These are phyloP conservation scores for Festucalex cinctus DNA, from an alignment of 2,113 vertebrate species.

Conservation along the genomic window DNA sequence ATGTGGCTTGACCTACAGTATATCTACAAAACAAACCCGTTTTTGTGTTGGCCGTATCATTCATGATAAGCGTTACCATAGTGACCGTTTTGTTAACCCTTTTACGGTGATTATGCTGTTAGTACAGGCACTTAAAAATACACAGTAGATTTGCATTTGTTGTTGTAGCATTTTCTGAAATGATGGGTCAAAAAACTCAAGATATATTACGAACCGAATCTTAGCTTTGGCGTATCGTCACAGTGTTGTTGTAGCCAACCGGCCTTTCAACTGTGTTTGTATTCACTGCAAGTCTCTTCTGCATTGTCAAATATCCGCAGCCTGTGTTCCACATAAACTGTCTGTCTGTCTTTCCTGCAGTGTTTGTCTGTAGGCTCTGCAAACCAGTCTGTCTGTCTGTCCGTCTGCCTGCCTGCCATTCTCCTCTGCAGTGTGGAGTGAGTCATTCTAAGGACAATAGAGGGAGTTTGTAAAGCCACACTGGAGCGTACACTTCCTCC, in stretches of 20 bases:
- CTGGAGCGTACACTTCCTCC: slow-evolving; percentile 69
- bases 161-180: no score
- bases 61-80: no score
- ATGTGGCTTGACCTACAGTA: no score
- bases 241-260: not conserved
- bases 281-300: slow-evolving; percentile 1
- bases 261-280: not conserved
- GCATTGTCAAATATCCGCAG: slow-evolving; percentile 20
- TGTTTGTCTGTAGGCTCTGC: slow-evolving; percentile 48
- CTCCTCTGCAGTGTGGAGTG: slow-evolving; percentile 66
- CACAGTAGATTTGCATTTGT: no score
- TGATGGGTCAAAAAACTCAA: no score
- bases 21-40: no score
- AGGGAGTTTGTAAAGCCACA: slow-evolving; percentile 70
- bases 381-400: slow-evolving; percentile 50
- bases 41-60: no score
- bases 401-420: slow-evolving; percentile 55
- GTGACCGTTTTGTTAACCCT: no score
- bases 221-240: not conserved
- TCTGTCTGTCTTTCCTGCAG: slow-evolving; percentile 36
- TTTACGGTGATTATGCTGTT: no score
- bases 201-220: not conserved
- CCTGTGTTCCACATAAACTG: slow-evolving; percentile 48
- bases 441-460: slow-evolving; percentile 72
- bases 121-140: no score